Evolutionary conservation across 1,140 invertebrate genomes (phyloP), one percentile per base, ranked within the genome.

Genomic region (Eumaeus atala): DNA sequence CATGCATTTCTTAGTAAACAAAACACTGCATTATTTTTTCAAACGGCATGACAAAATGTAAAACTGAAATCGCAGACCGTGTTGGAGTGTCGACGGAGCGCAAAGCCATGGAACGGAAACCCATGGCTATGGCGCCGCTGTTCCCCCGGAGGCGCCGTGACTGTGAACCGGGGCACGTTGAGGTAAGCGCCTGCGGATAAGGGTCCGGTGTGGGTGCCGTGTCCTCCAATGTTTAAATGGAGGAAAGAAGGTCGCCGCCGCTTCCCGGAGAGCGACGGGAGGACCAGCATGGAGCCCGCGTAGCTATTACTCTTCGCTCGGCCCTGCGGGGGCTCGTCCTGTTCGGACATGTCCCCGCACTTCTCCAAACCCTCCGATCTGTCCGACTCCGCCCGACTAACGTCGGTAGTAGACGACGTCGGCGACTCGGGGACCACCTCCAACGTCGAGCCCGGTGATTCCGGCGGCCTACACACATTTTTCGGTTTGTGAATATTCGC

Each of bases 21-120:
- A 28, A 28, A 28, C 21, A 28, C 6, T 28, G 21, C 6, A 28
- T 28, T 28, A 51, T 53, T 35, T 53, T 40, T 18, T 37, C 14
- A 56, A 64, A 50, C 48, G 50, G 52, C 61, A 69, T 62, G 62
- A 68, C 56, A 63, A 61, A 63, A 56, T 60, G 48, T 60, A 61
- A 58, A 66, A 56, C 61, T 63, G 54, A n/a, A 17, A 7, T 42
- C 63, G 72, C 84, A 81, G 83, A 88, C 87, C 87, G 86, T 88
- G 67, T 88, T 88, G 62, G 87, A 89, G 71, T 89, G 87, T 36
- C 87, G 78, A 21, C 87, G 84, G 4, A 88, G 81, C 28, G 84
- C 85, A 68, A 88, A 88, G 38, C 81, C 81, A 54, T 83, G 85
- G 68, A 88, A 82, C 37, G 83, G 76, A 57, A 88, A 87, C 42